A percentile compares a stretch with the other conserved stretches of the same genome.
These are phyloP conservation scores for Pipistrellus pipistrellus DNA, from an alignment of 2,797 vertebrate genomes.

Conservation along the genomic window DNA sequence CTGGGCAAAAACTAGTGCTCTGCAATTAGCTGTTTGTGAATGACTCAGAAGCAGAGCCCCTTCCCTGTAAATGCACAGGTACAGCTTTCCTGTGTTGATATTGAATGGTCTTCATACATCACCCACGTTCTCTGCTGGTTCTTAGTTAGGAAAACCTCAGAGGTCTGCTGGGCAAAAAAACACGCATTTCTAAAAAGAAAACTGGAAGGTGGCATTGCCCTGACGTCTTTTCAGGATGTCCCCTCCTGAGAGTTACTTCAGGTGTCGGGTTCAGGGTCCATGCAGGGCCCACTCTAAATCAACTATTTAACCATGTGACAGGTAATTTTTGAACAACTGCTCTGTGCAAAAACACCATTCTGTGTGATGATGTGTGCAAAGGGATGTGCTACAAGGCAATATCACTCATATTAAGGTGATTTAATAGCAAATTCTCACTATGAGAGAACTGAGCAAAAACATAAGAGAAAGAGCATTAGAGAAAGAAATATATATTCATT, in stretches of 20 bases:
- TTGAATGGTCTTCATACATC: accelerated
- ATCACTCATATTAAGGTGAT: no score
- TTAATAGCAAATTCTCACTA: no score
- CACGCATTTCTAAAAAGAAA: neutral
- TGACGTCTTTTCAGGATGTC: no score
- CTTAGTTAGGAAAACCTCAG: accelerated
- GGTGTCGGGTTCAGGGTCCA: neutral
- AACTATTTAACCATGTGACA: neutral
- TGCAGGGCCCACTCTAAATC: neutral
- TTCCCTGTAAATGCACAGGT: neutral
- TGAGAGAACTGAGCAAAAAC: no score
- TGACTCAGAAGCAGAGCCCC: accelerated
- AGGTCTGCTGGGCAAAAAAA: neutral
- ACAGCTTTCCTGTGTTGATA: accelerated
- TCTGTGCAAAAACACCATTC: neutral
- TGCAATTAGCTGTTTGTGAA: neutral
- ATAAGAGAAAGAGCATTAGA: no score
- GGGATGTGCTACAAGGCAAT: neutral
- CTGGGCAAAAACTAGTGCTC: accelerated
- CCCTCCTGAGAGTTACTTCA: neutral
- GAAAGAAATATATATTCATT: neutral
- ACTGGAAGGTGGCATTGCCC: neutral
- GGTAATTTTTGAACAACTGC: neutral
- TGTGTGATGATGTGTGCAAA: neutral
- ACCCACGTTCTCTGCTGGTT: neutral